A percentile compares a stretch with the other conserved stretches of the same genome.
Conservation (phyloP, 1,140 invertebrate species). For the Thaumetopoea pityocampa region DNA sequence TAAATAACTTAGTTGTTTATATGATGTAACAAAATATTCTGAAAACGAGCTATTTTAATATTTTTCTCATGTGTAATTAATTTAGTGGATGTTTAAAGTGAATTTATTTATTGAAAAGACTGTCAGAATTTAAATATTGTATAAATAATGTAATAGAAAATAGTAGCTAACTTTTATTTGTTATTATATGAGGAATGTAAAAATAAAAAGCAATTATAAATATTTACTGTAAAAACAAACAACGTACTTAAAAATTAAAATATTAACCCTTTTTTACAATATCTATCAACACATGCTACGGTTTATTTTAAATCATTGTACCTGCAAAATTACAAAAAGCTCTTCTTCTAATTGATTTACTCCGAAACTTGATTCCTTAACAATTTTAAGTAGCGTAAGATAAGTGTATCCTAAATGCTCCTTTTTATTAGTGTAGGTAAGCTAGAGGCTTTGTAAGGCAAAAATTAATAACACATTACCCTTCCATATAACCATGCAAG, state of each 20-base stretch:
- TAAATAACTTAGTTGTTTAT: slow-evolving; percentile 14
- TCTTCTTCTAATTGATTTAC: slow-evolving; percentile 1
- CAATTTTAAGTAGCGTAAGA: slow-evolving; percentile 3
- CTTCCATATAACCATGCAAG: not conserved
- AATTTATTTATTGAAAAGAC: slow-evolving; percentile 35
- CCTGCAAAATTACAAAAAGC: too few species aligned
- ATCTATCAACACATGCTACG: too few species aligned
- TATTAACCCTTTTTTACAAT: too few species aligned
- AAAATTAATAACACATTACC: slow-evolving; percentile 3
- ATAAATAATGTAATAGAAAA: slow-evolving; percentile 13
- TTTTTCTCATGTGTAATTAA: slow-evolving; percentile 1
- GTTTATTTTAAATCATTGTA: too few species aligned
- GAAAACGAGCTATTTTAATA: slow-evolving; percentile 9
- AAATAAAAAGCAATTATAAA: slow-evolving; percentile 5
- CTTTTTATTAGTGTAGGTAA: slow-evolving; percentile 18
- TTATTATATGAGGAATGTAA: slow-evolving; percentile 12
- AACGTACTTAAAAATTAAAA: too few species aligned
- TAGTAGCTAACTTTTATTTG: slow-evolving; percentile 16
- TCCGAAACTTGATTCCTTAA: slow-evolving; percentile 3
- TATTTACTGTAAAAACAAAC: too few species aligned
- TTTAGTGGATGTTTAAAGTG: slow-evolving; percentile 16
- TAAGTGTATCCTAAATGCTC: not conserved
- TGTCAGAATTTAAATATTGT: slow-evolving; percentile 26
- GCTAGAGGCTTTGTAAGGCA: slow-evolving; percentile 19
- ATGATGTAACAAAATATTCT: slow-evolving; percentile 2